Percentiles rank a stretch among this genome's conserved stretches.
These are phyloP conservation scores for Tetramorium bicarinatum DNA, from an alignment of 2,888 invertebrate species.

Conservation along the genomic window DNA sequence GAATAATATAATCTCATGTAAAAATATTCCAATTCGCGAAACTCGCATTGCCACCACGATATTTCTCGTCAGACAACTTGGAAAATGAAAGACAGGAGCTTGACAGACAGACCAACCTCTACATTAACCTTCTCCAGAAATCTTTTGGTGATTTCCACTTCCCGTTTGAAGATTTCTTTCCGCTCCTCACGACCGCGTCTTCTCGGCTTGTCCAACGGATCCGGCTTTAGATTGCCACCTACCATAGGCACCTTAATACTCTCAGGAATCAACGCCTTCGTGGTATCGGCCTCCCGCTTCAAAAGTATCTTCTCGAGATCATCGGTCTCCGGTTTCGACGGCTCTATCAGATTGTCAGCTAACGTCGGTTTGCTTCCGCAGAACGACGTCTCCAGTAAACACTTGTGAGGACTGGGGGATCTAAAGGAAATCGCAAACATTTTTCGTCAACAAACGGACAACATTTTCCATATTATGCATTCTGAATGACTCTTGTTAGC, in stretches of 20 bases:
- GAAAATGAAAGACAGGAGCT: background rate
- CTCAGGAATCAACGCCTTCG: constrained; percentile 89
- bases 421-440: constrained; percentile 82
- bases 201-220: constrained; percentile 89
- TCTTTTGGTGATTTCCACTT: constrained; percentile 85
- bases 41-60: background rate
- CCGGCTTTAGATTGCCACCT: constrained; percentile 90
- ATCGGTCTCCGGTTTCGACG: constrained; percentile 88
- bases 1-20: background rate
- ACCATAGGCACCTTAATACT: constrained; percentile 88
- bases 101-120: constrained; percentile 76
- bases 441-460: background rate
- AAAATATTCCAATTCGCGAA: background rate
- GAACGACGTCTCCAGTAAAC: constrained; percentile 96
- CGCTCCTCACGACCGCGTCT: constrained; percentile 84
- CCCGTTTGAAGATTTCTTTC: constrained; percentile 85
- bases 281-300: constrained; percentile 89
- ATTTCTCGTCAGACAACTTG: background rate
- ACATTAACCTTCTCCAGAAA: constrained; percentile 84
- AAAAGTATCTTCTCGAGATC: constrained; percentile 88
- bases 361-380: constrained; percentile 93
- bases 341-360: constrained; percentile 82
- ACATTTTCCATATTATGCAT: background rate
- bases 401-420: constrained; percentile 96
- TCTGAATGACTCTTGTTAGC: background rate